Base-by-base conservation (phyloP, 2,113 vertebrate species). In the Syrrhaptes paradoxus region DNA sequence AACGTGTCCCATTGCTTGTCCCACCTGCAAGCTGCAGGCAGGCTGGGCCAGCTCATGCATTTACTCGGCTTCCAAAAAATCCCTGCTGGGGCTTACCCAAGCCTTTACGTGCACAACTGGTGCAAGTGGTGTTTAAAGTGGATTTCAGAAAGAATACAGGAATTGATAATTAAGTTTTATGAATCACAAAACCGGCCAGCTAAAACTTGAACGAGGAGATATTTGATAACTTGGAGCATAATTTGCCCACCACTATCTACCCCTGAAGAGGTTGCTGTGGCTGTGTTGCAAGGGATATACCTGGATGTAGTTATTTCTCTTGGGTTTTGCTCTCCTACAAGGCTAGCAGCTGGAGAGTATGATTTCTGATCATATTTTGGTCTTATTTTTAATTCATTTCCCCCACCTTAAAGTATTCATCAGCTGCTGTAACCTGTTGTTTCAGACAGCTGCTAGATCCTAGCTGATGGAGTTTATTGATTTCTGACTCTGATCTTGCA, bases 391-490 rank as follows among this genome's bases (percentile, higher is more conserved):
- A 81, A 91, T 94, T 71, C 21, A 89, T 91, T 95, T 95, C 54
- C 36, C n/a, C 70, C 32, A 82, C 55, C 76, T 84, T 80, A 29
- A 92, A 92, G 75, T 86, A 71, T 92, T 95, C 89, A 83, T 93
- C 94, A 87, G 78, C 70, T 85, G 63, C 81, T 51, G 43, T 66
- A 79, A 75, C 85, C 74, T 73, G 81, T 93, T 96, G 89, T 87
- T 91, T 70, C 84, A 80, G 91, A 25, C 81, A 83, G 85, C 85
- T 90, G 93, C 78, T 87, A 43, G 85, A 75, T 61, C 89, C 81
- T 58, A 26, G 78, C 77, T 83, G 89, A 87, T 90, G 87, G 87
- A 87, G 26, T 76, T 96, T 82, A 96, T 96, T 89, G 91, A 94
- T 97, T 96, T 93, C 59, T 87, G 55, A 66, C 71, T 85, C 70